Evolutionary conservation across 2,113 vertebrate species (phyloP), one percentile per base, ranked within the genome.

Genomic region (Heterotilapia buettikoferi): DNA sequence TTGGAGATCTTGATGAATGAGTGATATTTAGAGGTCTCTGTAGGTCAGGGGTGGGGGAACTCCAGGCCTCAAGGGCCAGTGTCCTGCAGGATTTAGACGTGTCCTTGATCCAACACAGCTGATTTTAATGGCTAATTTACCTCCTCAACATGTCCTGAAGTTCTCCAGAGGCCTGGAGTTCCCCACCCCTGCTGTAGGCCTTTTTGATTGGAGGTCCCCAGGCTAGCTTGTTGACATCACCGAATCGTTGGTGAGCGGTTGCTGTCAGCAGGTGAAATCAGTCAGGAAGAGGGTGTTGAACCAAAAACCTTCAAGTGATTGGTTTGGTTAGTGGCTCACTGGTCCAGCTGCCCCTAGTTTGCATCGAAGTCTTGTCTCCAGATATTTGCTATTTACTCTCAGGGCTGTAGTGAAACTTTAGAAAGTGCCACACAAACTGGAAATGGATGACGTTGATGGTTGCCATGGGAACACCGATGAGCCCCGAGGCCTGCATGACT

Each of bases 71-170:
- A 7, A 63, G 59, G 3, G 18, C 7, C 0, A 1, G 26, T 31
- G 56, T 63, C 29, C 1, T 0, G 31, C 31, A 63, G 59, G 31
- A 19, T 36, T 36, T 63, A 63, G 29, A 19, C 1, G 0, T 63
- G 29, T 36, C 29, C 29, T 36, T 33, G 59, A 63, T 63, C 59
- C 59, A 36, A 63, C 9, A 36, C 59, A 36, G 16, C 59, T 19
- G 29, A 63, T 63, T 19, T 63, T 11, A 33, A 33, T 63, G 59
- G 59, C 29, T 63, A 63, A 63, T 36, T 63, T 36, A 63, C 29
- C 59, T 63, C 16, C 29, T 63, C 29, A 63, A 63, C 29, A 0
- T 36, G 59, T 63, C 16, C 29, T 19, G 16, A 19, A 36, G 59
- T 33, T 63, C 59, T 63, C 59, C 59, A 33, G 59, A 63, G 29